phyloP scores from a whole-genome alignment of 2,113 vertebrate genomes.

The Oxygymnocypris stewartii region DNA sequence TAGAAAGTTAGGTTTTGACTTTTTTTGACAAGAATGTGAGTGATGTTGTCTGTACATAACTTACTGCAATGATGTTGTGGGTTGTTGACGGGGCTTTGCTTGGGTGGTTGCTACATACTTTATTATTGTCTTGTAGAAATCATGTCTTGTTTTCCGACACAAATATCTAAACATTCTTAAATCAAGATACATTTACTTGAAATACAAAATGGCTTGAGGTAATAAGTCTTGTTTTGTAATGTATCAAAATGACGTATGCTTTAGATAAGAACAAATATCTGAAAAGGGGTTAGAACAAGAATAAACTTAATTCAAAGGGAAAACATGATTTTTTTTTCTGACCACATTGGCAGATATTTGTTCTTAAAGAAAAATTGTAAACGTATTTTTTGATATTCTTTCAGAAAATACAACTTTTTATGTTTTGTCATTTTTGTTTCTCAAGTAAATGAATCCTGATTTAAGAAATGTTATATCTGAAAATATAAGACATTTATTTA shows the following conservation, averaged over 20 bases:
- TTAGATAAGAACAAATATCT: neutral
- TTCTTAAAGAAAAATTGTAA: too few species aligned
- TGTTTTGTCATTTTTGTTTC: too few species aligned
- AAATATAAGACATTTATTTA: too few species aligned
- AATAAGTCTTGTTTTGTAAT: neutral
- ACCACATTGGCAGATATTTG: neutral
- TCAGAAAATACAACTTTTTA: too few species aligned
- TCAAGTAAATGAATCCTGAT: too few species aligned
- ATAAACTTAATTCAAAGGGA: neutral
- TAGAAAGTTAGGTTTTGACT: neutral
- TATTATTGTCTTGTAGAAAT: too few species aligned
- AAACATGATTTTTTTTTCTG: neutral
- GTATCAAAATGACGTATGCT: neutral
- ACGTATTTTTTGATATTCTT: too few species aligned
- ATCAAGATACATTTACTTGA: neutral
- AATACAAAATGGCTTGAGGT: neutral
- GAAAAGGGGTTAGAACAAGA: neutral
- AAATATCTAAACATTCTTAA: neutral
- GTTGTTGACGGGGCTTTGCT: neutral
- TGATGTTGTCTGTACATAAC: neutral
- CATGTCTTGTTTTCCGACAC: neutral
- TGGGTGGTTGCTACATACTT: neutral
- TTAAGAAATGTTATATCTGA: too few species aligned
- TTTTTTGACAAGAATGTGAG: neutral
- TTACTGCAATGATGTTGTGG: neutral